Percentiles rank a stretch among this genome's conserved stretches.
Conservation (phyloP, 2,113 vertebrate species). For the Ceratotherium simum region DNA sequence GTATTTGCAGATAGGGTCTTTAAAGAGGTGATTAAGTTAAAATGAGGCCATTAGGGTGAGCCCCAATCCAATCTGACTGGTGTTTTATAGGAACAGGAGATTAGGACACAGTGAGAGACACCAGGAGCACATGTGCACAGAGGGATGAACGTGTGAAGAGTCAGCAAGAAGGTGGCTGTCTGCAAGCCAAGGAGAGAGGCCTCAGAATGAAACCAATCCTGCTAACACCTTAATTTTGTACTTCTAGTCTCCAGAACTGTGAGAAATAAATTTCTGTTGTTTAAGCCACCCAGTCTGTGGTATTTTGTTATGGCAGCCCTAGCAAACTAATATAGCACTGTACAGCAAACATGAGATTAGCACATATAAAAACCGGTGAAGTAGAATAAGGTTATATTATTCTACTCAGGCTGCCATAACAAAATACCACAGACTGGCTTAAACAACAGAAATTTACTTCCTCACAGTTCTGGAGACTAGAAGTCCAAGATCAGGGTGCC, state of each 20-base stretch:
- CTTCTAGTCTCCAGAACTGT: not conserved
- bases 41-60: not conserved
- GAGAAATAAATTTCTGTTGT: not conserved
- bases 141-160: not conserved
- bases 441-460: constrained; percentile 36
- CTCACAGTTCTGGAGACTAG: not conserved
- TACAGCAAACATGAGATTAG: not conserved
- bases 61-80: not conserved
- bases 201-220: constrained; percentile 26
- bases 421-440: not conserved
- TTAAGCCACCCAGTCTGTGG: too few species aligned
- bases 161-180: not conserved
- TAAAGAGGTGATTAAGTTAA: not conserved
- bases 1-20: not conserved
- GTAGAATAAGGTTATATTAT: not conserved
- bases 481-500: not conserved
- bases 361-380: not conserved
- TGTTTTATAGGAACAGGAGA: not conserved
- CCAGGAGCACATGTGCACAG: not conserved
- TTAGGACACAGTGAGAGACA: not conserved
- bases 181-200: not conserved
- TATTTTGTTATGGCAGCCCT: not conserved
- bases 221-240: not conserved
- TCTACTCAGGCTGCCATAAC: not conserved
- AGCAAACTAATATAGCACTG: constrained; percentile 27